Conservation (phyloP, 2,797 vertebrate species). For the Mus caroli region DNA sequence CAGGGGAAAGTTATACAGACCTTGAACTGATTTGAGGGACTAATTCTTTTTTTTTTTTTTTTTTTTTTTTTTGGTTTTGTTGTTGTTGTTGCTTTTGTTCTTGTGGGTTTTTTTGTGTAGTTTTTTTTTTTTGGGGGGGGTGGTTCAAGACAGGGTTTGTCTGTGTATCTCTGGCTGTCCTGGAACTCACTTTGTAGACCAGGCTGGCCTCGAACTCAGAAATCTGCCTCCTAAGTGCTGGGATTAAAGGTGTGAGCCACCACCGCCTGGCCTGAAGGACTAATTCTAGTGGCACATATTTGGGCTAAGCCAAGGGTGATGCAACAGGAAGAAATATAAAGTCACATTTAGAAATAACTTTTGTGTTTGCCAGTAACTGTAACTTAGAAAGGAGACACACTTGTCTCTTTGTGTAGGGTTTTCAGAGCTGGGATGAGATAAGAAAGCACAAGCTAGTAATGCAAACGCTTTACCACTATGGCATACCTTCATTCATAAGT, state of each 20-base stretch:
- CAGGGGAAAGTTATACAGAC: neutral
- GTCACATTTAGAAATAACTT: neutral
- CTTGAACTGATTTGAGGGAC: neutral
- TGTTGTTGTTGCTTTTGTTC: too few relatives aligned
- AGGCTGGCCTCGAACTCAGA: too few relatives aligned
- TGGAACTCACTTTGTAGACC: too few relatives aligned
- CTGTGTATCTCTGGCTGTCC: too few relatives aligned
- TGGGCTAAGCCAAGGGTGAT: neutral
- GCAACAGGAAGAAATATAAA: fast-evolving
- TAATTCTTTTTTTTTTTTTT: too few relatives aligned
- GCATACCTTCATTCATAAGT: neutral
- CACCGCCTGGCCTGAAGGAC: too few relatives aligned
- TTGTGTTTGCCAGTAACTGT: neutral
- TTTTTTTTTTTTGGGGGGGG: too few relatives aligned
- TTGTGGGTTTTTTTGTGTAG: too few relatives aligned
- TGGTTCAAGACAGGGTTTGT: too few relatives aligned
- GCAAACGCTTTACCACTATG: neutral
- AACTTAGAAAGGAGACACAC: neutral
- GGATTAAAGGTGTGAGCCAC: too few relatives aligned
- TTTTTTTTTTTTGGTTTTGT: too few relatives aligned
- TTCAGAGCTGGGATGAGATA: neutral
- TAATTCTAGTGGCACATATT: fast-evolving
- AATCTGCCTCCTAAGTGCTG: too few relatives aligned
- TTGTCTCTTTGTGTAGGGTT: neutral
- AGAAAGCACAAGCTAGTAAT: neutral